Percentiles rank a stretch among this genome's conserved stretches.
Conservation (phyloP, 2,113 vertebrate genomes). For the Phylloscopus trochiloides region DNA sequence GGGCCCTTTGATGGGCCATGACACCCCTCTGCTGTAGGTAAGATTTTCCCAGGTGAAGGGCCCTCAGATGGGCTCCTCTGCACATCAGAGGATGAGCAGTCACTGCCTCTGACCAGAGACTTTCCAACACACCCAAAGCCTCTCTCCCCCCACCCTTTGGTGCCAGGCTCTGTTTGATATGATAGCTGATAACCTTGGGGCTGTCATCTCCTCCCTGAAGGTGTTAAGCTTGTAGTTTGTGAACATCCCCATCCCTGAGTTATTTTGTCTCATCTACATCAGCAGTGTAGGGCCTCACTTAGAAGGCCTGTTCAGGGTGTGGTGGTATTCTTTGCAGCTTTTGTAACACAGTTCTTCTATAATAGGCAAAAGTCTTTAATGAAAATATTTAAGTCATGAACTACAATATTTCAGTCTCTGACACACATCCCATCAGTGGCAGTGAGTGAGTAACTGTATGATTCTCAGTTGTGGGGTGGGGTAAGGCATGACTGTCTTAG, state of each 20-base stretch:
- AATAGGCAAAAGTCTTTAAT: background rate
- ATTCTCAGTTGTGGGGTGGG: background rate
- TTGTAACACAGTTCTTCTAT: background rate
- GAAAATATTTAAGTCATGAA: background rate
- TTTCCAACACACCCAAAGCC: background rate
- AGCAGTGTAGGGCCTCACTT: no score
- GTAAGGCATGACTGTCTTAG: background rate
- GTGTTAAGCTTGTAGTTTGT: no score
- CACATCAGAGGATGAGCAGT: accelerated
- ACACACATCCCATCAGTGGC: background rate
- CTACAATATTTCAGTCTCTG: background rate
- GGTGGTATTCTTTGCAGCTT: background rate
- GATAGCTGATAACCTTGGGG: background rate
- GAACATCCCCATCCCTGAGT: background rate
- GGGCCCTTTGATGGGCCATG: no score
- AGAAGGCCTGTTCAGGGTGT: background rate
- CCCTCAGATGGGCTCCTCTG: background rate
- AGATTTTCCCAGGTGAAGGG: background rate
- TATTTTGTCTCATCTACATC: background rate
- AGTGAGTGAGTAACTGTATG: background rate
- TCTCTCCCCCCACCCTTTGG: no score
- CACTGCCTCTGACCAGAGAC: no score
- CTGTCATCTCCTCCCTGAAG: background rate
- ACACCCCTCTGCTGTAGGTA: background rate
- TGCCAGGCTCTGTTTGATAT: accelerated